phyloP scores from a whole-genome alignment of 92 coral and sea anemone species.

The Virgularia gustaviana region DNA sequence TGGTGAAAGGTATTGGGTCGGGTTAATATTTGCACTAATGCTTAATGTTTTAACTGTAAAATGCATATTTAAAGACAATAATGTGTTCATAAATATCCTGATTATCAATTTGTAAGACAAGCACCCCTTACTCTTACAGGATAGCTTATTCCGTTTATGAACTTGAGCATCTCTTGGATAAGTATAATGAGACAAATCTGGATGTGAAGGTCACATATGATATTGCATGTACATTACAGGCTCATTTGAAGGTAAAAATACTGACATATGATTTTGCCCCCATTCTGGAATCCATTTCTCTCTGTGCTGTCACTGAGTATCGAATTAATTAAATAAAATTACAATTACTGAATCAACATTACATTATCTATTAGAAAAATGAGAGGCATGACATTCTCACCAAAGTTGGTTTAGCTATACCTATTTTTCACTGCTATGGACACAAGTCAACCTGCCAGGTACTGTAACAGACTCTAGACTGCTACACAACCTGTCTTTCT shows the following conservation, averaged over 20 bases:
- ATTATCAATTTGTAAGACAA: background rate
- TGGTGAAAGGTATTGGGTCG: conserved; percentile 16
- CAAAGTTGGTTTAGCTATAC: conserved; percentile 8
- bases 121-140: background rate
- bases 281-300: no score
- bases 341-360: no score
- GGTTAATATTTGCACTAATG: background rate
- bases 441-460: conserved; percentile 23
- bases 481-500: no score
- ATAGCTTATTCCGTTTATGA: conserved; percentile 15
- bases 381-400: conserved; percentile 6
- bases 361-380: background rate
- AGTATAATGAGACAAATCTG: background rate
- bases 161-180: background rate
- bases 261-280: no score
- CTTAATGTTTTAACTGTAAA: background rate
- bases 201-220: conserved; percentile 11
- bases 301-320: no score
- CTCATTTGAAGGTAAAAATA: conserved; percentile 17
- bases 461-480: no score
- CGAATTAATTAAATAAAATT: no score
- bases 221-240: conserved; percentile 2
- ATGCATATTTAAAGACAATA: background rate
- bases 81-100: background rate
- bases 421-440: conserved; percentile 21